Conservation (phyloP, 2,888 invertebrate species). For the Pyrocoelia pectoralis region DNA sequence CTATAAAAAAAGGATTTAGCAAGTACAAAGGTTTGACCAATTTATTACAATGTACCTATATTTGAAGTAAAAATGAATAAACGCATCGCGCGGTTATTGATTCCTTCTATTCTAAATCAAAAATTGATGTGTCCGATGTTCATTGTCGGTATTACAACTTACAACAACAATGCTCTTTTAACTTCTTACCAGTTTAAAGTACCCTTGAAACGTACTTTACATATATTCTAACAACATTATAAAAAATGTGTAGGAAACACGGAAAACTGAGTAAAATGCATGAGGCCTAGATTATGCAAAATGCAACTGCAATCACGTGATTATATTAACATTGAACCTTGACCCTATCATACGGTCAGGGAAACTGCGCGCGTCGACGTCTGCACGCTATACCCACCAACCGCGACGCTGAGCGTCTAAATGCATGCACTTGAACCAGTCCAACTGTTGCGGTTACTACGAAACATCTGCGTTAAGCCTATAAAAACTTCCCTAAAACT, state of each 20-base stretch:
- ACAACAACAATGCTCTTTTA: too few relatives aligned
- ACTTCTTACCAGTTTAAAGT: too few relatives aligned
- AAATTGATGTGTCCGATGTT: not conserved
- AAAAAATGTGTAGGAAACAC: too few relatives aligned
- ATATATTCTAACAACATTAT: too few relatives aligned
- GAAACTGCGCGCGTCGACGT: slow-evolving; percentile 61
- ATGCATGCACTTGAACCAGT: slow-evolving; percentile 48
- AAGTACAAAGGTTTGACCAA: too few relatives aligned
- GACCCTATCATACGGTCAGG: slow-evolving; percentile 54
- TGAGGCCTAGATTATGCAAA: slow-evolving; percentile 42
- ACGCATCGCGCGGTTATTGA: too few relatives aligned
- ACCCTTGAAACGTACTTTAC: too few relatives aligned
- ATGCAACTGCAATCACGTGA: slow-evolving; percentile 52
- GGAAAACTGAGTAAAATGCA: not conserved
- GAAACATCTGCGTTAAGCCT: slow-evolving; percentile 19
- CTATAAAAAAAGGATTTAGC: too few relatives aligned
- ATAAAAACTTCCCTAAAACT: slow-evolving; percentile 10
- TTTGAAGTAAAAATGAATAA: too few relatives aligned
- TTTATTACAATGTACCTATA: too few relatives aligned
- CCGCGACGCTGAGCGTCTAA: slow-evolving; percentile 50
- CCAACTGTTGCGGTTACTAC: slow-evolving; percentile 53
- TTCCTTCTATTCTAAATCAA: too few relatives aligned
- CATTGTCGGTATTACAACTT: too few relatives aligned
- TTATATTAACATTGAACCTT: slow-evolving; percentile 56
- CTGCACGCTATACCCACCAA: slow-evolving; percentile 60